Evolutionary conservation across 2,888 invertebrate species (phyloP).

Genomic region (Phasia obesa): DNA sequence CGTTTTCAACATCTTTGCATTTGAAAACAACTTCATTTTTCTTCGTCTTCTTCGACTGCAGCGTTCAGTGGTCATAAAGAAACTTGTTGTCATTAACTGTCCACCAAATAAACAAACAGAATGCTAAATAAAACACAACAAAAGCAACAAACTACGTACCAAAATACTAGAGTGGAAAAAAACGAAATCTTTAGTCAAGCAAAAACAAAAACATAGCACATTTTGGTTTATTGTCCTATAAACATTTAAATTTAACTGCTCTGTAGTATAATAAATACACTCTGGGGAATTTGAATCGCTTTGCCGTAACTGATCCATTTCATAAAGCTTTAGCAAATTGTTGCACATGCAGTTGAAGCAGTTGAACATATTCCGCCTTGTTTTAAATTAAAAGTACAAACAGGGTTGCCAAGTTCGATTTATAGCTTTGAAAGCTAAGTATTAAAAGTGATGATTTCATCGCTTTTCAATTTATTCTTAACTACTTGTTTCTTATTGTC

Average conservation of each 20-base stretch:
- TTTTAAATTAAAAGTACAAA: conserved; percentile 17
- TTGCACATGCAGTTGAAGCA: conserved; percentile 38
- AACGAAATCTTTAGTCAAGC: background rate
- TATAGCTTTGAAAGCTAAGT: background rate
- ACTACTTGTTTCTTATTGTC: too few relatives aligned
- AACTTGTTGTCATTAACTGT: conserved; percentile 68
- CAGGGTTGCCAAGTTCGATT: conserved; percentile 33
- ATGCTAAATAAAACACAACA: conserved; percentile 24
- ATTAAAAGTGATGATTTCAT: too few relatives aligned
- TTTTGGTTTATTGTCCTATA: conserved; percentile 64
- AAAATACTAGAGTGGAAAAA: conserved; percentile 37
- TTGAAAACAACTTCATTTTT: conserved; percentile 56
- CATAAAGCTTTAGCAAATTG: conserved; percentile 58
- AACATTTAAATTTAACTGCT: conserved; percentile 64
- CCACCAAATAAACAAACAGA: conserved; percentile 56
- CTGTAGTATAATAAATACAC: conserved; percentile 63
- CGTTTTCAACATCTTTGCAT: conserved; percentile 50
- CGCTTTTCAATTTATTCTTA: too few relatives aligned
- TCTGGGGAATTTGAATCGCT: conserved; percentile 66
- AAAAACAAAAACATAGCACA: too few relatives aligned
- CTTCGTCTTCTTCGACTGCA: conserved; percentile 6
- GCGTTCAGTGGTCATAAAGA: conserved; percentile 50
- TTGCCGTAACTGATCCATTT: conserved; percentile 68
- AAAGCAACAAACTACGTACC: conserved; percentile 10
- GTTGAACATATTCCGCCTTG: conserved; percentile 53